Evolutionary conservation across 2,797 vertebrate species (phyloP), one percentile per base, ranked within the genome.

Genomic region (Rachycentron canadum): DNA sequence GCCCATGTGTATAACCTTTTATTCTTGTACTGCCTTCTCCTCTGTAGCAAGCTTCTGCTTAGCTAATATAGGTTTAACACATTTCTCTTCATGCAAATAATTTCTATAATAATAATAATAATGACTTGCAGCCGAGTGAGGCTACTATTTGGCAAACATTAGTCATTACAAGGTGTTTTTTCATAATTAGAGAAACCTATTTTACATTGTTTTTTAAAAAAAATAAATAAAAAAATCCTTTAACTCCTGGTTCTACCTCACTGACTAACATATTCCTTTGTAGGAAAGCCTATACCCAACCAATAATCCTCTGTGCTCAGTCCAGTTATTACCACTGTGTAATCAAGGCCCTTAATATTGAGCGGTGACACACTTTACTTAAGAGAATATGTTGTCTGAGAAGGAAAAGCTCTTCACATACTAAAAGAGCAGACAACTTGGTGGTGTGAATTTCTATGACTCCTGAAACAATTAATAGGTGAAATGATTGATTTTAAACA

Each of bases 261-360:
- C 10, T 11, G 43, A 75, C 38, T 30, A 11, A 72, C 49, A 52
- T 13, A 26, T 64, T 57, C 52, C 49, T 28, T 30, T 47, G 28
- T 59, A 59, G 9, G 70, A 80, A 72, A 76, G 25, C 69, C 7
- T 4, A 59, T 23, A 67, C 28, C 5, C 61, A 49, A 65, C 49
- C 73, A 62, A 78, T 71, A 78, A 84, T 65, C 41, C 63, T 73
- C 64, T 52, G 6, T 49, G 49, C 74, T 65, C 59, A 40, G 72
- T 60, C 38, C 59, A 59, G 40, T 71, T 71, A 70, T 55, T 47
- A 68, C 19, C 53, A 36, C 10, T n/a, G 49, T 43, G 52, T 72
- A 75, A 69, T 60, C 41, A 36, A 79, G 56, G 38, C 45, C 34
- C 76, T 76, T 78, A 61, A 62, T 43, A 25, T 19, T 64, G 50